Conservation (phyloP, 2,113 vertebrate genomes). For the Agelaius tricolor region DNA sequence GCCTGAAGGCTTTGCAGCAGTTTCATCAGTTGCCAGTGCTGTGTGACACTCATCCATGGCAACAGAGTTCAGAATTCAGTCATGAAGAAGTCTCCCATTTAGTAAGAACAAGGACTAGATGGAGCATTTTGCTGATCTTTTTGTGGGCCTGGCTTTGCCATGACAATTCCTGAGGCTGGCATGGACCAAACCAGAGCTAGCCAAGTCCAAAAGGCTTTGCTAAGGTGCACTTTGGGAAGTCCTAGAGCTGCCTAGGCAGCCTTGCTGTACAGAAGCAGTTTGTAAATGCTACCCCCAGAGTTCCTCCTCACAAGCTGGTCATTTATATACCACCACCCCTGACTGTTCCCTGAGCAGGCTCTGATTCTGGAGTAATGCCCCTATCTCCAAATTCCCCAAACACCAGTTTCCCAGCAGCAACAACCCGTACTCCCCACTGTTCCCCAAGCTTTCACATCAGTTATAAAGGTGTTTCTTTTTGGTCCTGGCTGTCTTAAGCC, state of each 20-base stretch:
- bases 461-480: neutral
- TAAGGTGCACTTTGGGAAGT: neutral
- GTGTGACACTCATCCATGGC: neutral
- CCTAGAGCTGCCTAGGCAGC: neutral
- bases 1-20: neutral
- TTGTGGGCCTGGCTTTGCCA: neutral
- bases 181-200: neutral
- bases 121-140: neutral
- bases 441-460: neutral
- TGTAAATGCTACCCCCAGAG: neutral
- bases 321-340: fast-evolving
- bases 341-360: neutral
- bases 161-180: neutral
- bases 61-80: neutral
- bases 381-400: neutral
- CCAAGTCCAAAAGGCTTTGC: neutral
- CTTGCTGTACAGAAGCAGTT: neutral
- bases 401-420: neutral
- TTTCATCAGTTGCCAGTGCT: neutral
- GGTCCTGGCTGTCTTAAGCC: neutral
- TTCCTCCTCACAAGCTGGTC: neutral
- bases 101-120: neutral
- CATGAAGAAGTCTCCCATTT: neutral
- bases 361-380: neutral
- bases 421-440: fast-evolving